Percentiles rank a stretch among this genome's conserved stretches.
phyloP scores from a whole-genome alignment of 2,797 vertebrate genomes.

The Hypotaenidia philippensis region DNA sequence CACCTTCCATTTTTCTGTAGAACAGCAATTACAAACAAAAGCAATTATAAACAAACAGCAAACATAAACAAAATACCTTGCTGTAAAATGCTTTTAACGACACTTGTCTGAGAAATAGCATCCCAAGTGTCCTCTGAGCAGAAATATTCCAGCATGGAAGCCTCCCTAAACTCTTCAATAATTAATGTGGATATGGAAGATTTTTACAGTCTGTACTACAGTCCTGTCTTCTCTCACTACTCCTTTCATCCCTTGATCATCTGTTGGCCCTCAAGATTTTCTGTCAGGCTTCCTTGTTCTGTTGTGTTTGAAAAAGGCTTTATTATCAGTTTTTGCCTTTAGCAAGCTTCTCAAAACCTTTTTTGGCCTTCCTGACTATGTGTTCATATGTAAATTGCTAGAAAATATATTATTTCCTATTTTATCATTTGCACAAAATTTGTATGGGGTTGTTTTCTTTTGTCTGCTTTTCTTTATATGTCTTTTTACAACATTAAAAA shows the following conservation, averaged over 20 bases:
- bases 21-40: not conserved
- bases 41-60: not conserved
- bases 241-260: not conserved
- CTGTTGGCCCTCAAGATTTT: not conserved
- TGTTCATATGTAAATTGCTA: not conserved
- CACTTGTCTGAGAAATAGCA: not conserved
- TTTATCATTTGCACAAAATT: not conserved
- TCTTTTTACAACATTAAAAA: not conserved
- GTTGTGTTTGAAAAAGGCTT: not conserved
- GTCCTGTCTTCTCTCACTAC: not conserved
- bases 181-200: not conserved
- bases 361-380: not conserved
- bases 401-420: not conserved
- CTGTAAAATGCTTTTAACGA: not conserved
- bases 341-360: not conserved
- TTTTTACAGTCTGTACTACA: not conserved
- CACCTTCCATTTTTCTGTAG: not conserved
- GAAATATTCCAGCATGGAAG: not conserved
- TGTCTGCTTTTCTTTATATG: not conserved
- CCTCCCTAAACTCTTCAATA: not conserved
- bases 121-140: not conserved
- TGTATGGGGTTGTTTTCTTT: not conserved
- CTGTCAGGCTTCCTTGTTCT: not conserved
- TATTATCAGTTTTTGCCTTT: not conserved
- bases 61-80: not conserved